Percentiles rank a stretch among this genome's conserved stretches.
Conservation (phyloP, 2,888 invertebrate genomes). For the Julus scanicus region DNA sequence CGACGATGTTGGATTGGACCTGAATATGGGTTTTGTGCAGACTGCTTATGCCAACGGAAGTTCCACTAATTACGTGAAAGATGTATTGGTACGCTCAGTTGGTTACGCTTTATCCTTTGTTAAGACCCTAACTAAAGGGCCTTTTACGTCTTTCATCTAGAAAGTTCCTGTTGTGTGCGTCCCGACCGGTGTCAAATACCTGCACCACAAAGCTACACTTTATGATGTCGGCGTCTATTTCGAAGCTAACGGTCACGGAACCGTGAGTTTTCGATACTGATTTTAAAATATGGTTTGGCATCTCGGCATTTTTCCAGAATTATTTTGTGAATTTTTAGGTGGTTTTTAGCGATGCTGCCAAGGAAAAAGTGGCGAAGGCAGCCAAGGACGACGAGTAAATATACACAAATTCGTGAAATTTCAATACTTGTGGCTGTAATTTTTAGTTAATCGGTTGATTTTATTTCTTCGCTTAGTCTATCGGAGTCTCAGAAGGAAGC, state of each 20-base stretch:
- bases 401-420: neutral
- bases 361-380: slow-evolving; percentile 69
- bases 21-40: slow-evolving; percentile 91
- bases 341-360: slow-evolving; percentile 78
- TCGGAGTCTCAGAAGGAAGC: slow-evolving; percentile 67
- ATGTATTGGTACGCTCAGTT: slow-evolving; percentile 65
- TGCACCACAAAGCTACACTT: slow-evolving; percentile 89
- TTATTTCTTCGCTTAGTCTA: slow-evolving; percentile 60
- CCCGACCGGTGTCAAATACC: slow-evolving; percentile 95
- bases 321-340: slow-evolving; percentile 63
- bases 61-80: slow-evolving; percentile 87
- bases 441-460: too few species aligned
- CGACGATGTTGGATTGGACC: slow-evolving; percentile 67
- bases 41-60: slow-evolving; percentile 99
- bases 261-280: slow-evolving; percentile 68
- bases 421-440: neutral
- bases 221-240: slow-evolving; percentile 98
- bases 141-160: slow-evolving; percentile 67
- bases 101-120: too few species aligned
- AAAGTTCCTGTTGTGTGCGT: slow-evolving; percentile 91
- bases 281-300: too few species aligned
- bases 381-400: slow-evolving; percentile 67
- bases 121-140: too few species aligned
- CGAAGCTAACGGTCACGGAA: slow-evolving; percentile 99
- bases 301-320: too few species aligned